Evolutionary conservation across 2,888 invertebrate genomes (phyloP).

Genomic region (Cataglyphis rosenhaueri): DNA sequence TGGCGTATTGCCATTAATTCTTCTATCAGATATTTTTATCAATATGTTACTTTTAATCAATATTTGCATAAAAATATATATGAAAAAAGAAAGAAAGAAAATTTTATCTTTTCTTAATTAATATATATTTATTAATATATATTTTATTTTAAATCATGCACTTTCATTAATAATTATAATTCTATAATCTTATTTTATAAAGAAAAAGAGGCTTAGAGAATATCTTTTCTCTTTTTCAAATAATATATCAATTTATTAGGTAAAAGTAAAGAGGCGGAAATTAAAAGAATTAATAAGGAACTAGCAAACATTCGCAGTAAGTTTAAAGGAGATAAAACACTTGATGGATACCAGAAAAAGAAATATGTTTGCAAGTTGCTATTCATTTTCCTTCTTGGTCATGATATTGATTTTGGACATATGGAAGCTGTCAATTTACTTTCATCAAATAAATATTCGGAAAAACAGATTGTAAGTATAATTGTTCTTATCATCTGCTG

Average conservation of each 20-base stretch:
- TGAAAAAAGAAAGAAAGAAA: not conserved
- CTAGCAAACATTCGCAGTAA: conserved; percentile 99
- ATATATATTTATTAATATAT: not conserved
- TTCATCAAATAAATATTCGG: conserved; percentile 99
- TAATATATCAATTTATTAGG: conserved; percentile 86
- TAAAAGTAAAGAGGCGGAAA: conserved; percentile 99
- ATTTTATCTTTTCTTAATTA: not conserved
- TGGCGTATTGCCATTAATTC: conserved; percentile 78
- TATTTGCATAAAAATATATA: conserved; percentile 9
- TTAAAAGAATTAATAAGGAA: conserved; percentile 99
- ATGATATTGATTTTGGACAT: conserved; percentile 99
- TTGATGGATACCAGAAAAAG: conserved; percentile 99
- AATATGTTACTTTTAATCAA: conserved; percentile 1
- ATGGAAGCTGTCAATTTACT: conserved; percentile 99
- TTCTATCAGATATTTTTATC: not conserved
- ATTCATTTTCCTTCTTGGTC: conserved; percentile 99
- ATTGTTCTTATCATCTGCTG: not conserved
- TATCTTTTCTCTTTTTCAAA: conserved; percentile 4
- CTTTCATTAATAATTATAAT: not conserved
- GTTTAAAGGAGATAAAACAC: conserved; percentile 99
- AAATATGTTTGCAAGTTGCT: conserved; percentile 99
- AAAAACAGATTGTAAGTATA: conserved; percentile 97
- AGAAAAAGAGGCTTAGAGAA: not conserved
- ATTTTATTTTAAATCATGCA: not conserved
- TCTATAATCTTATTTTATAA: not conserved